Base-by-base conservation (phyloP, 2,888 invertebrate genomes). In the Tuta absoluta region DNA sequence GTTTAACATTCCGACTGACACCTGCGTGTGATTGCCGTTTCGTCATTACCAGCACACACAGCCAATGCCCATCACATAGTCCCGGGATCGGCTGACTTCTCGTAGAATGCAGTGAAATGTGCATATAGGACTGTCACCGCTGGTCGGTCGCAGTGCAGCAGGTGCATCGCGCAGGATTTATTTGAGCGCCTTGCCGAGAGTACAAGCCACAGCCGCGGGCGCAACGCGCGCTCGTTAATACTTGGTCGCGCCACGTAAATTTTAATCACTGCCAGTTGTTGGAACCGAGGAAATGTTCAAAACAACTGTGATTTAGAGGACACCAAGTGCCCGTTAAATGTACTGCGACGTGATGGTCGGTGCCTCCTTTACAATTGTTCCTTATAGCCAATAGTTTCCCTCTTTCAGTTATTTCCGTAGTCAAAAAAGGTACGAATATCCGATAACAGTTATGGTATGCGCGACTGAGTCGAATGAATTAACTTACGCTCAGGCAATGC, bases 191-290 rank as follows among this genome's bases (percentile, higher is more conserved):
- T 79, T 80, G 85, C 80, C 82, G 28, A 14, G 23, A 24, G 17
- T 49, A 21, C 53, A 14, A 38, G 38, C 38, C 33, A 23, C 28
- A 80, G 82, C 81, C 84, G 72, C 81, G 79, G 73, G 82, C 85
- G 82, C 86, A 84, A 81, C 81, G 82, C 85, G 82, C 81, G 87
- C 87, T 88, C 89, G 89, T 90, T 91, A 89, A 89, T 90, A 89
- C 88, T 89, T 88, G 86, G 87, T 85, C 84, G 87, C 84, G 88
- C 80, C 84, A 87, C 90, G 89, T 91, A 90, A 90, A 91, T 91
- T 91, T 89, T 89, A 88, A 88, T 90, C 89, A 87, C 84, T 87
- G 88, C 87, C 89, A 90, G 88, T 89, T 86, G 88, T 87, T 89
- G 82, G 84, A 84, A 81, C 81, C 76, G 84, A 81, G 85, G 79